phyloP scores from a whole-genome alignment of 2,113 vertebrate species.

The Pteruthius melanotis region DNA sequence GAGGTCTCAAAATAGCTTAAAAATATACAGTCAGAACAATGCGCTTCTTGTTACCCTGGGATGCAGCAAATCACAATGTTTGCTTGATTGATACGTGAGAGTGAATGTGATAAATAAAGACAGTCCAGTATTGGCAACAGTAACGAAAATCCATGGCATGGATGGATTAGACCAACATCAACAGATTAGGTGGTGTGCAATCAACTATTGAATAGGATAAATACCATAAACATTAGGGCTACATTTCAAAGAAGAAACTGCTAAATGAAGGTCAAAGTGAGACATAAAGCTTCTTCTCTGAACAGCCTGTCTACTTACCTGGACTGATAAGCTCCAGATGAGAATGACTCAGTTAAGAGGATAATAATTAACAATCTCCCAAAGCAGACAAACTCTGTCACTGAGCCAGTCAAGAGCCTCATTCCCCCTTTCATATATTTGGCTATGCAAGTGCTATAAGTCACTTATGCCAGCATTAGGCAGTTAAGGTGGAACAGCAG shows the following conservation, averaged over 20 bases:
- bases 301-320: neutral
- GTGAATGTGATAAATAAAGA: neutral
- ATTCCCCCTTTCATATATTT: neutral
- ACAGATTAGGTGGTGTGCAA: neutral
- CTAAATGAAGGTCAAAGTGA: constrained; percentile 7
- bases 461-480: neutral
- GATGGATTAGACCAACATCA: neutral
- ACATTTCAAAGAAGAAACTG: neutral
- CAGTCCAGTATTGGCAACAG: neutral
- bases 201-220: neutral
- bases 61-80: neutral
- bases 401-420: neutral
- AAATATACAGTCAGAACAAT: neutral
- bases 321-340: neutral
- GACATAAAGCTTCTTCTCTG: neutral
- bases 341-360: constrained; percentile 18
- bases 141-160: neutral
- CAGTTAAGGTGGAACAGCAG: neutral
- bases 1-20: neutral
- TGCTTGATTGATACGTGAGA: neutral
- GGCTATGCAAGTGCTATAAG: neutral
- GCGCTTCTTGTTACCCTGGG: neutral
- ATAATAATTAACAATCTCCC: constrained; percentile 35
- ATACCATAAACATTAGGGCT: neutral
- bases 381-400: neutral